Conservation (phyloP, 2,888 invertebrate species). For the Pristionchus exspectatus region DNA sequence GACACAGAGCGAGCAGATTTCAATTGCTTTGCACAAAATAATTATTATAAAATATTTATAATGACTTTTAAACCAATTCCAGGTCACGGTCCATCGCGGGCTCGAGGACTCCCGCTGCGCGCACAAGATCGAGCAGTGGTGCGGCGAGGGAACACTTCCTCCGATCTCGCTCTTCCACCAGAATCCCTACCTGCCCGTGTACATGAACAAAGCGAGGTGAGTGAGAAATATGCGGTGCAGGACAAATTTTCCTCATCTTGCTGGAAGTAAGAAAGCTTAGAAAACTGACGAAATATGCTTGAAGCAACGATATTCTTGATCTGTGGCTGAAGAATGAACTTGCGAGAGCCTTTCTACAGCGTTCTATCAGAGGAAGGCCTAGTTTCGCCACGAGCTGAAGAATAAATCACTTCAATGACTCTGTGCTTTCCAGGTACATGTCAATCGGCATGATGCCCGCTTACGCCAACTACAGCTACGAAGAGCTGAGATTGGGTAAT, state of each 20-base stretch:
- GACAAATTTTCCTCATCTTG: too few species aligned
- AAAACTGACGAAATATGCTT: too few species aligned
- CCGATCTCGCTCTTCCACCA: conserved; percentile 54
- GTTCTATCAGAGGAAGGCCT: too few species aligned
- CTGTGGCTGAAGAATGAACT: too few species aligned
- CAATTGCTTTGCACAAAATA: neutral
- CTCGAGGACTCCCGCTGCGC: conserved; percentile 25
- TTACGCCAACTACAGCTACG: conserved; percentile 88
- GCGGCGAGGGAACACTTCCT: neutral
- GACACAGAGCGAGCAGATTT: too few species aligned
- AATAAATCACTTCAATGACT: neutral
- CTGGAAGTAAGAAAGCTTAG: too few species aligned
- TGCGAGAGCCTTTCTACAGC: too few species aligned
- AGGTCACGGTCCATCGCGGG: conserved; percentile 48
- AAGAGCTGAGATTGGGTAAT: conserved; percentile 86
- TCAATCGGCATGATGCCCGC: conserved; percentile 96
- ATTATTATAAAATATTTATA: neutral
- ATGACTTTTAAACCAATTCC: neutral
- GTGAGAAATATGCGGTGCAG: neutral
- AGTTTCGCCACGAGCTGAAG: too few species aligned
- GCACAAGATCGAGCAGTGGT: neutral
- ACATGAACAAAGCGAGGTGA: conserved; percentile 72
- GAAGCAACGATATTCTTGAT: too few species aligned
- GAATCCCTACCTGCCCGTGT: conserved; percentile 73
- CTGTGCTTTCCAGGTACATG: conserved; percentile 83